Percentiles rank a stretch among this genome's conserved stretches.
Evolutionary conservation across 2,113 vertebrate species (phyloP).

Genomic region (Probosciger aterrimus): DNA sequence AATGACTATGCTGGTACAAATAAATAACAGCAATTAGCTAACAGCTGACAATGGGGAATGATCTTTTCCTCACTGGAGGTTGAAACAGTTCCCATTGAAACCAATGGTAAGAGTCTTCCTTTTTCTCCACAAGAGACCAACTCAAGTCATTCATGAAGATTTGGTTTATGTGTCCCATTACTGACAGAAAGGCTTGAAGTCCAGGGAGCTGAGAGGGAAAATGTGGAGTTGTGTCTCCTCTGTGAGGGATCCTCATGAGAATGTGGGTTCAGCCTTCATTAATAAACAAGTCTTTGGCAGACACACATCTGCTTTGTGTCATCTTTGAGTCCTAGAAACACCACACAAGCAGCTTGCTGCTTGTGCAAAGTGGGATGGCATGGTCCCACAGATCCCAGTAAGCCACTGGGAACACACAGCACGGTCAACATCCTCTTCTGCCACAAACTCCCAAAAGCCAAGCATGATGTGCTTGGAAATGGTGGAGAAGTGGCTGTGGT

Average conservation of each 20-base stretch:
- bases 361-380: not conserved
- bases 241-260: not conserved
- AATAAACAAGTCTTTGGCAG: not conserved
- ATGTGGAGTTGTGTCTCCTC: not conserved
- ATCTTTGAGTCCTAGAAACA: not conserved
- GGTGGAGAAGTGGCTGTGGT: not conserved
- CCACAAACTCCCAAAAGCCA: not conserved
- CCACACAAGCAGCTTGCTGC: not conserved
- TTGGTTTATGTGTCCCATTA: not conserved
- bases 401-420: not conserved
- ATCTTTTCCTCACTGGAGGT: not conserved
- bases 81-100: not conserved
- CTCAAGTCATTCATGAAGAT: not conserved
- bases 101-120: not conserved
- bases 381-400: not conserved
- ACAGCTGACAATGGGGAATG: not conserved
- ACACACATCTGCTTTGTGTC: fast-evolving
- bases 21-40: not conserved
- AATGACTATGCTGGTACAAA: not conserved
- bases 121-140: not conserved
- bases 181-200: not conserved
- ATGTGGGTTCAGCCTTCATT: not conserved
- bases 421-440: not conserved
- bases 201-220: not conserved
- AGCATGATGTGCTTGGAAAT: not conserved